Conservation (phyloP, 1,140 invertebrate genomes). For the Zaprionus davidi region DNA sequence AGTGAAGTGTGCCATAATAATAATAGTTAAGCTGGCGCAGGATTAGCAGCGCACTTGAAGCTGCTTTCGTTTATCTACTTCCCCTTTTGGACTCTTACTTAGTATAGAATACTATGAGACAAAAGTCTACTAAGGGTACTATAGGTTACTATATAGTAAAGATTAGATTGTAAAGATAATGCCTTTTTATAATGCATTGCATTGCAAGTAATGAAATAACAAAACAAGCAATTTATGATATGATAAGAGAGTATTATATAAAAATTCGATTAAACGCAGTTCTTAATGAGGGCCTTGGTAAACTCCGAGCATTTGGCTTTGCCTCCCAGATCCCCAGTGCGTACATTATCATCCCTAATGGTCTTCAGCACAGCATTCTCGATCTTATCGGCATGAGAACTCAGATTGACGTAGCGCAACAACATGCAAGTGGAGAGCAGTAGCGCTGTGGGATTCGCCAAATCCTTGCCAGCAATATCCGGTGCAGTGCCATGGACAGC, state of each 20-base stretch:
- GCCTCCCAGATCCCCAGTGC: constrained; percentile 98
- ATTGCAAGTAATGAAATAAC: no score
- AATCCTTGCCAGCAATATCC: constrained; percentile 98
- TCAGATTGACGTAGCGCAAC: constrained; percentile 96
- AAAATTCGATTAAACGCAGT: constrained; percentile 4
- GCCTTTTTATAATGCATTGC: no score
- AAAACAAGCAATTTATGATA: neutral
- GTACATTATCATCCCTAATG: constrained; percentile 92
- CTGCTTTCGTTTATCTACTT: no score
- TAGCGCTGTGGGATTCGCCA: constrained; percentile 99
- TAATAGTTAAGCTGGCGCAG: no score
- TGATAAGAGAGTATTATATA: neutral
- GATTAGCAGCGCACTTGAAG: no score
- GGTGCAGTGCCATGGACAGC: constrained; percentile 99
- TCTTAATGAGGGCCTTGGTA: constrained; percentile 94
- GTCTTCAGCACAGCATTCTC: constrained; percentile 95
- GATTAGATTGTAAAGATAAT: no score
- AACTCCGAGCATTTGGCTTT: constrained; percentile 98
- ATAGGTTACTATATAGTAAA: no score
- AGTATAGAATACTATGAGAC: no score
- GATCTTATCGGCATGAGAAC: constrained; percentile 92
- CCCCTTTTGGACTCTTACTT: no score
- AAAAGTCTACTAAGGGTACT: no score
- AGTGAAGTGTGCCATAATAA: no score
- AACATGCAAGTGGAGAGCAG: constrained; percentile 99